These are phyloP conservation scores for Aeoliscus strigatus DNA, from an alignment of 2,797 vertebrate species.

Conservation along the genomic window DNA sequence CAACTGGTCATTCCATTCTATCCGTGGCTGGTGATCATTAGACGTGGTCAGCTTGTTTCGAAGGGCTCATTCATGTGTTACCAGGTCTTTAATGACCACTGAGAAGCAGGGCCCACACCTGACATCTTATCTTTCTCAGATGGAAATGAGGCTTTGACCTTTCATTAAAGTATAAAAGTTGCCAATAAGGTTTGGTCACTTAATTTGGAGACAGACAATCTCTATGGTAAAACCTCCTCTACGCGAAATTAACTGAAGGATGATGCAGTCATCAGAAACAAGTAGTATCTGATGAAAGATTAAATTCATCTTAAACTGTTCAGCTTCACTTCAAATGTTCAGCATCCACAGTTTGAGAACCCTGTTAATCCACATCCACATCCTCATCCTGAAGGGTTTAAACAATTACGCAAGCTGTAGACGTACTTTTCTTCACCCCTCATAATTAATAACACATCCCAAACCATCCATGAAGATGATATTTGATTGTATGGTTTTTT, in stretches of 20 bases:
- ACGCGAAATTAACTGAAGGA: slow-evolving; percentile 18
- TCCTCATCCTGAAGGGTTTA: too few species aligned
- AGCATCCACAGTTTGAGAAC: not conserved
- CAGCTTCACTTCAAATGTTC: slow-evolving; percentile 1
- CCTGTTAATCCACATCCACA: too few species aligned
- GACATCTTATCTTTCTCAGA: slow-evolving; percentile 33
- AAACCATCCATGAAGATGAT: not conserved
- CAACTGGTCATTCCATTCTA: slow-evolving; percentile 40
- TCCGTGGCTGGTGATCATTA: slow-evolving; percentile 42
- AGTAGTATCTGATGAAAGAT: slow-evolving; percentile 8
- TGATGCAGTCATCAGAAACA: slow-evolving; percentile 7
- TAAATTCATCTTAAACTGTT: slow-evolving; percentile 1
- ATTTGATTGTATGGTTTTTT: not conserved
- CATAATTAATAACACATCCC: not conserved
- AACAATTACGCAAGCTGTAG: too few species aligned
- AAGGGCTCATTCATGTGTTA: slow-evolving; percentile 34
- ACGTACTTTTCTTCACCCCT: not conserved
- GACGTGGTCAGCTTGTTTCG: slow-evolving; percentile 44
- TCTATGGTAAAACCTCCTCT: slow-evolving; percentile 16
- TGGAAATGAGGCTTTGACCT: slow-evolving; percentile 56
- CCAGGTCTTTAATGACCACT: slow-evolving; percentile 52
- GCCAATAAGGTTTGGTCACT: slow-evolving; percentile 42
- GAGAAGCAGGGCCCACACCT: slow-evolving; percentile 29
- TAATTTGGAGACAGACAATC: slow-evolving; percentile 32
- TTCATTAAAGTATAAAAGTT: slow-evolving; percentile 52